phyloP scores from a whole-genome alignment of 1,140 invertebrate genomes.

The Hyles euphorbiae region DNA sequence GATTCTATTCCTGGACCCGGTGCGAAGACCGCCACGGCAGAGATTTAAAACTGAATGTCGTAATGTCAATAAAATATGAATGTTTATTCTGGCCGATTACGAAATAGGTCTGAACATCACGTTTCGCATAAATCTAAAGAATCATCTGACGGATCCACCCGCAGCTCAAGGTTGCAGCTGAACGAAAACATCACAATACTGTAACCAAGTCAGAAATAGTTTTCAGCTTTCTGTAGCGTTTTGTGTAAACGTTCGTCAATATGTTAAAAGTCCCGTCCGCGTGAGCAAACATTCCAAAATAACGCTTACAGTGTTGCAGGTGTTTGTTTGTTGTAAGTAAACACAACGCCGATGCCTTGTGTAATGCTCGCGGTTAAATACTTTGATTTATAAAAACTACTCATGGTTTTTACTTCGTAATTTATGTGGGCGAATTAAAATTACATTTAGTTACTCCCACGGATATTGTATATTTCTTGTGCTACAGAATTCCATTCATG shows the following conservation, averaged over 20 bases:
- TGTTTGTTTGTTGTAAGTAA: slow-evolving; percentile 28
- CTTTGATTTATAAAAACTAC: too few relatives aligned
- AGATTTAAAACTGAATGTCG: slow-evolving; percentile 55
- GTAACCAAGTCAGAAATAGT: slow-evolving; percentile 62
- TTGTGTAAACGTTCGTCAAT: slow-evolving; percentile 34
- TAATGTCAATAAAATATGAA: slow-evolving; percentile 71
- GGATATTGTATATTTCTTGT: too few relatives aligned
- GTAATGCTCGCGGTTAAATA: too few relatives aligned
- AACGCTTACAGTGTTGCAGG: slow-evolving; percentile 27
- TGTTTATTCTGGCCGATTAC: slow-evolving; percentile 70
- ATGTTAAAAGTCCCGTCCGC: slow-evolving; percentile 27
- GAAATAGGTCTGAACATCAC: slow-evolving; percentile 49
- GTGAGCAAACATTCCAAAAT: slow-evolving; percentile 32
- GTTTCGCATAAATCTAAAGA: slow-evolving; percentile 61
- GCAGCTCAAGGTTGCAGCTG: slow-evolving; percentile 49
- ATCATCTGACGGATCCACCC: slow-evolving; percentile 45
- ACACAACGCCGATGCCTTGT: slow-evolving; percentile 21
- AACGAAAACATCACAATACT: slow-evolving; percentile 52
- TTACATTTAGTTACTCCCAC: too few relatives aligned
- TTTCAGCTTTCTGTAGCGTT: slow-evolving; percentile 22
- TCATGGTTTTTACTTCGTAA: too few relatives aligned
- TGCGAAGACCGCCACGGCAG: slow-evolving; percentile 32
- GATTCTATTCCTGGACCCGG: slow-evolving; percentile 54
- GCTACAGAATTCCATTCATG: too few relatives aligned
- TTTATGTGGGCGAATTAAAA: too few relatives aligned